Evolutionary conservation across 2,113 vertebrate genomes (phyloP), one percentile per base, ranked within the genome.

Genomic region (Nycticebus coucang): DNA sequence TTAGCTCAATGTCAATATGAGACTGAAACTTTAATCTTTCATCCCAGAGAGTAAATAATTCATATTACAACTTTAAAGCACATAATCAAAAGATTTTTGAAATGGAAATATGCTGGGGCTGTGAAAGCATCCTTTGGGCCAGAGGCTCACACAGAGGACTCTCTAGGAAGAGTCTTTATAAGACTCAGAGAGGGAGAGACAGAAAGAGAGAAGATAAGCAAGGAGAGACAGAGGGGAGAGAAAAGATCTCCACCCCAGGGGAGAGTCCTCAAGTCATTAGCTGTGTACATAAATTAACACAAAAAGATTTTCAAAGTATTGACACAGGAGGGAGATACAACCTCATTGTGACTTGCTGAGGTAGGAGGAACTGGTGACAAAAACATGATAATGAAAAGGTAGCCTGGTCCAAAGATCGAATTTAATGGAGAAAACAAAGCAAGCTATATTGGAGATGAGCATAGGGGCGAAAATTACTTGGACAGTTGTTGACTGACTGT

Each of bases 41-140:
- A 80, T 37, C 26, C 41, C 60, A 55, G 41, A 41, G n/a, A 79
- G 12, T 59, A 77, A 72, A 84, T 45, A 59, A 86, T 93, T 68
- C 68, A 66, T 85, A 81, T 30, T 37, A 1, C 28, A 45, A 60
- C 64, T 87, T 90, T 57, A 68, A 91, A 71, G 21, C 59, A 77
- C 41, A 87, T n/a, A 90, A 55, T 57, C 21, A 94, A 82, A 95
- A 82, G 62, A 80, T 79, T 77, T 88, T 93, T 93, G 24, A 82
- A 71, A 30, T 72, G 37, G 62, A 68, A 95, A 62, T 68, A 55
- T 87, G 24, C 68, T 69, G 59, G 53, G 6, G 14, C 60, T 37
- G 60, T 71, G 7, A 53, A 81, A 86, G n/a, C 17, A 17, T 64
- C 57, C 28, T 77, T 77, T 93, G 30, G 53, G 41, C 45, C 45